Conservation (phyloP, 2,888 invertebrate genomes). For the Biston stratarius region DNA sequence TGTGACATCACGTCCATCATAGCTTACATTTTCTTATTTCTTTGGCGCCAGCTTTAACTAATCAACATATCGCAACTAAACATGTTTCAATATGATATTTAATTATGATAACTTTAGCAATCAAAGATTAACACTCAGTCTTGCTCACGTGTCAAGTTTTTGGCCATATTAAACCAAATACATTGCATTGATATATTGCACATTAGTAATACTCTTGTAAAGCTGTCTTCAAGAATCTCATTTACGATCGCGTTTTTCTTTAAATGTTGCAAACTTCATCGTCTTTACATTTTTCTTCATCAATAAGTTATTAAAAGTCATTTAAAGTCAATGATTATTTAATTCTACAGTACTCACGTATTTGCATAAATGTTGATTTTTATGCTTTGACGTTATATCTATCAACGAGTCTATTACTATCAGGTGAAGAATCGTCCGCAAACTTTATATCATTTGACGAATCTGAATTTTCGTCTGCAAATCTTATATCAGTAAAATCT, state of each 20-base stretch:
- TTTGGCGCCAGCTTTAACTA: too few relatives aligned
- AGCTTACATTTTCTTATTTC: too few relatives aligned
- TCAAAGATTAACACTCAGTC: constrained; percentile 38
- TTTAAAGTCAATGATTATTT: not conserved
- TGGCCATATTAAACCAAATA: constrained; percentile 21
- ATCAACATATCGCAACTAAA: not conserved
- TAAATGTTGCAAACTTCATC: not conserved
- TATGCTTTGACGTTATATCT: constrained; percentile 75
- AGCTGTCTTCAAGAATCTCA: constrained; percentile 5
- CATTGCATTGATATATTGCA: constrained; percentile 20
- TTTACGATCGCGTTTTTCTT: not conserved
- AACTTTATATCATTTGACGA: constrained; percentile 81
- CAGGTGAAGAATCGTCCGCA: constrained; percentile 81
- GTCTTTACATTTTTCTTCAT: not conserved
- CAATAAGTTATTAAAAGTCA: not conserved
- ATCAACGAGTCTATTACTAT: constrained; percentile 76
- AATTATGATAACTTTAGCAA: constrained; percentile 9
- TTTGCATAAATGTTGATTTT: constrained; percentile 1
- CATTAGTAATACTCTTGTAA: constrained; percentile 18
- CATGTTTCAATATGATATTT: not conserved
- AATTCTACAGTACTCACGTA: not conserved
- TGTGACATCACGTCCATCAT: too few relatives aligned
- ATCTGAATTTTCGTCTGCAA: constrained; percentile 90
- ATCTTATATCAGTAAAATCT: constrained; percentile 89
- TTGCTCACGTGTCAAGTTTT: constrained; percentile 21